Conservation (phyloP, 2,113 vertebrate species). For the Synodontis membranacea region DNA sequence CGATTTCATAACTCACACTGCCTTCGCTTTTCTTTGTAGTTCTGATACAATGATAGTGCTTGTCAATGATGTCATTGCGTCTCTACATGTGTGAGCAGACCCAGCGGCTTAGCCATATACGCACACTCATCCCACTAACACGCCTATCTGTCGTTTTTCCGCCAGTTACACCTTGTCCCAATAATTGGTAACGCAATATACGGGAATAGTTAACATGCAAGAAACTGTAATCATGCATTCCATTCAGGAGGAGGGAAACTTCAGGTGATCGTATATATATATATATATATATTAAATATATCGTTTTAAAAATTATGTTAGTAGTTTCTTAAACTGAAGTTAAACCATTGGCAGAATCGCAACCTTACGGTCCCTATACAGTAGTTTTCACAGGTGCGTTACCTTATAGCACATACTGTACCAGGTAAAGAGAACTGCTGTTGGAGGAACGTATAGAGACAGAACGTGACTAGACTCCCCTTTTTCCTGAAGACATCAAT, state of each 20-base stretch:
- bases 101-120: not conserved
- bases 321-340: not conserved
- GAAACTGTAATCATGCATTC: not conserved
- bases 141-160: not conserved
- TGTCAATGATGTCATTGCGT: constrained; percentile 16
- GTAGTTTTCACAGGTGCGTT: not conserved
- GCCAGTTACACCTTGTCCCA: not conserved
- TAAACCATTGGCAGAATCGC: not conserved
- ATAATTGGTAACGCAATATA: not conserved
- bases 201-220: not conserved
- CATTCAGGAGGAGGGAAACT: not conserved
- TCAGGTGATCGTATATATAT: too few relatives aligned
- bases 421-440: not conserved
- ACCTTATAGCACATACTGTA: not conserved
- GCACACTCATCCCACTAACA: not conserved
- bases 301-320: not conserved
- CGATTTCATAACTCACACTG: not conserved
- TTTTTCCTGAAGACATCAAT: not conserved
- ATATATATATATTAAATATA: too few relatives aligned
- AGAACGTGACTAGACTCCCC: not conserved
- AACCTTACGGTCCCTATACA: not conserved
- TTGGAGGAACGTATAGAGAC: not conserved
- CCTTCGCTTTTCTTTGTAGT: not conserved
- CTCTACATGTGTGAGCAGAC: constrained; percentile 14
- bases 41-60: not conserved